A percentile compares a stretch with the other conserved stretches of the same genome.
Evolutionary conservation across 2,888 invertebrate genomes (phyloP).

Genomic region (Drosophila koepferae): DNA sequence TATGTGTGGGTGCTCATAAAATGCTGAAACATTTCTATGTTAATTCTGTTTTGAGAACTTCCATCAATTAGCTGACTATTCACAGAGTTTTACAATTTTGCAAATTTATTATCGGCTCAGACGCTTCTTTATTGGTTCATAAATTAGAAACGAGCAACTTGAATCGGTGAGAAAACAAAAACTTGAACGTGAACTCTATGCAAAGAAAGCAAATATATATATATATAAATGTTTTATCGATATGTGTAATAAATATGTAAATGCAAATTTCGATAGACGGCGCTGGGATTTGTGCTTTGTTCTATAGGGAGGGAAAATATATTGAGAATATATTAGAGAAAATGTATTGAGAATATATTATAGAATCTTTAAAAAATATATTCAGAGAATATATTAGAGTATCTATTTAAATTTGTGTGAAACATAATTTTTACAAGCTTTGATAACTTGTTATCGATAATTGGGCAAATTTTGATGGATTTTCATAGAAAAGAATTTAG

Average conservation of each 20-base stretch:
- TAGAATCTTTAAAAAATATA: not conserved
- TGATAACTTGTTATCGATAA: not conserved
- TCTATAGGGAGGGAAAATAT: not conserved
- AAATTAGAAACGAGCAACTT: conserved; percentile 23
- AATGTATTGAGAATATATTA: not conserved
- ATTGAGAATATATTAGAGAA: not conserved
- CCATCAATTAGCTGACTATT: conserved; percentile 10
- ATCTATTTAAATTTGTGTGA: not conserved
- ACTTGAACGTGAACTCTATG: not conserved
- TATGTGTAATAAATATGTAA: conserved; percentile 1
- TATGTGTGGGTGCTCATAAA: conserved; percentile 1
- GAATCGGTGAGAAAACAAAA: not conserved
- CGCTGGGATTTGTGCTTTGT: not conserved
- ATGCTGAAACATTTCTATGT: conserved; percentile 1
- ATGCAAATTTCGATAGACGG: conserved; percentile 7
- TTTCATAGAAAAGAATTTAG: not conserved
- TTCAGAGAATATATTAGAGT: not conserved
- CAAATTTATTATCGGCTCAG: conserved; percentile 6
- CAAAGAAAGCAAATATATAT: not conserved
- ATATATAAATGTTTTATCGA: conserved; percentile 1
- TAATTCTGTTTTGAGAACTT: conserved; percentile 5
- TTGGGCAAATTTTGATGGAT: not conserved
- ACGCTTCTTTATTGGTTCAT: conserved; percentile 16
- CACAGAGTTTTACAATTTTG: conserved; percentile 7
- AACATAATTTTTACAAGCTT: not conserved